phyloP scores from a whole-genome alignment of 2,113 vertebrate genomes.

The Antennarius striatus region DNA sequence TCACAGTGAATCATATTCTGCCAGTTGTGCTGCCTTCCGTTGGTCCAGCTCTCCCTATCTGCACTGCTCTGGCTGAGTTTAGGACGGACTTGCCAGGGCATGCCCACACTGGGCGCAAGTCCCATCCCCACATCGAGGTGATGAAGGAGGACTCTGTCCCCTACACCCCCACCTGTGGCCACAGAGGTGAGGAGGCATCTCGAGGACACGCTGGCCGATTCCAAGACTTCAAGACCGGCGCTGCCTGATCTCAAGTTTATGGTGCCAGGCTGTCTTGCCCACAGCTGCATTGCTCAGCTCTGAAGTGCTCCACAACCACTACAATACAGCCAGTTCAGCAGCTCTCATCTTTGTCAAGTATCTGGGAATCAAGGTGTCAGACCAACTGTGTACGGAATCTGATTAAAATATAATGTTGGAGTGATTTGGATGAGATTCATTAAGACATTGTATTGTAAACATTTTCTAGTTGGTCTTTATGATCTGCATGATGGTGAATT shows the following conservation, averaged over 20 bases:
- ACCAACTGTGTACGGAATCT: not conserved
- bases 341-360: constrained; percentile 18
- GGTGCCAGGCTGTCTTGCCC: constrained; percentile 72
- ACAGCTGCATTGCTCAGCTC: constrained; percentile 41
- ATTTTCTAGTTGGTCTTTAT: no score
- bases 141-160: constrained; percentile 72
- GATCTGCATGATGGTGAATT: not conserved
- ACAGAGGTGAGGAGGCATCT: constrained; percentile 68
- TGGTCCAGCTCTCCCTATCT: constrained; percentile 44
- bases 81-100: constrained; percentile 54
- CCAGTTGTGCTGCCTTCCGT: constrained; percentile 28
- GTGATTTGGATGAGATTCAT: no score
- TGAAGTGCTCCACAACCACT: constrained; percentile 49
- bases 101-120: constrained; percentile 42
- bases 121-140: constrained; percentile 60
- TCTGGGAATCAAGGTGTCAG: not conserved
- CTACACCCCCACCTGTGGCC: constrained; percentile 29
- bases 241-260: constrained; percentile 48
- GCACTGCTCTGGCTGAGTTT: constrained; percentile 43
- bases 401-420: no score
- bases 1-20: constrained; percentile 17
- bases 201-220: constrained; percentile 64
- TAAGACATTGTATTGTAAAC: no score
- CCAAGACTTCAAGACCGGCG: constrained; percentile 48
- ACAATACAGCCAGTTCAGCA: constrained; percentile 32